Evolutionary conservation across 1,140 invertebrate genomes (phyloP).

Genomic region (Bursaphelenchus mucronatus): DNA sequence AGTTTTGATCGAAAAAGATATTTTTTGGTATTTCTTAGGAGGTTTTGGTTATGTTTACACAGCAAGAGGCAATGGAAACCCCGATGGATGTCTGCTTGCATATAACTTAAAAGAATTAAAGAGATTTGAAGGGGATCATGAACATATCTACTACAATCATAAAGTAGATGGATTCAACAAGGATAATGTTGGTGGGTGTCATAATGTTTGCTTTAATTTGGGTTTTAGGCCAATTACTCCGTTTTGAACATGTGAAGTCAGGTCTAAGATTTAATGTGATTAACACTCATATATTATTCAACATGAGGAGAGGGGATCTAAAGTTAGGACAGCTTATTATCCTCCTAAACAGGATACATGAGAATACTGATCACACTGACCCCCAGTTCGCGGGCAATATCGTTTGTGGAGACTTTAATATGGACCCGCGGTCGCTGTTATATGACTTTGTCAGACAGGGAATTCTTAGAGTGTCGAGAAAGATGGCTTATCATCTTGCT

Average conservation of each 20-base stretch:
- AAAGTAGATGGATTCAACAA: background rate
- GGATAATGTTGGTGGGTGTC: slow-evolving; percentile 14
- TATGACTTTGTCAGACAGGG: slow-evolving; percentile 10
- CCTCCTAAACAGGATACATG: background rate
- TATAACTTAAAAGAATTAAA: background rate
- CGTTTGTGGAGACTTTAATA: slow-evolving; percentile 11
- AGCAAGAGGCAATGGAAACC: background rate
- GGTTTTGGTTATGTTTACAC: slow-evolving; percentile 3
- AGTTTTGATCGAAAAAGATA: background rate
- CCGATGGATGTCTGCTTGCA: slow-evolving; percentile 11
- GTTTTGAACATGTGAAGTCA: background rate
- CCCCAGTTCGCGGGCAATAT: background rate
- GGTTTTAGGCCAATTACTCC: slow-evolving; percentile 2
- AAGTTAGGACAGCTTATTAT: slow-evolving; percentile 5
- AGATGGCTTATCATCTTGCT: background rate
- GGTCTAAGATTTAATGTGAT: background rate
- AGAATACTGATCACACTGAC: background rate
- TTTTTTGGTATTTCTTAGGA: background rate
- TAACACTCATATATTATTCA: slow-evolving; percentile 19
- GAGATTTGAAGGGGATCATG: background rate
- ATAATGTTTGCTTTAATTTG: background rate
- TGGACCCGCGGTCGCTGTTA: slow-evolving; percentile 9
- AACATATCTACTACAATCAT: slow-evolving; percentile 5
- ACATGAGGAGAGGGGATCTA: slow-evolving; percentile 9
- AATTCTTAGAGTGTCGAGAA: background rate